phyloP scores from a whole-genome alignment of 2,888 invertebrate genomes.

The Thumatha senex region DNA sequence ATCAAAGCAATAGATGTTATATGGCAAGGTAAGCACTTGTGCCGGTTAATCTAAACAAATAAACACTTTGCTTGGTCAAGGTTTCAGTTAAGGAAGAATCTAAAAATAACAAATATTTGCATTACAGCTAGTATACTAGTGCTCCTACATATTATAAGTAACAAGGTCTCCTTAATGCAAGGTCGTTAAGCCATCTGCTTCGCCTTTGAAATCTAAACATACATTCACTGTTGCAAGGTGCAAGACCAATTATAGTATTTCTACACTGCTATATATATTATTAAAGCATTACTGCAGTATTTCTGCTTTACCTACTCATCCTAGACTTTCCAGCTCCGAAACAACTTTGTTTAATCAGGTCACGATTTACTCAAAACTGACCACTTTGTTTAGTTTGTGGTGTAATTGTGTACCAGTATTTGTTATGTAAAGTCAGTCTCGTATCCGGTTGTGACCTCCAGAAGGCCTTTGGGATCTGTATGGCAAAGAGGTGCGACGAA shows the following conservation, averaged over 20 bases:
- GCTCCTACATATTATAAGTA: too few species aligned
- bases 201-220: neutral
- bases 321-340: neutral
- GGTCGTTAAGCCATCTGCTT: neutral
- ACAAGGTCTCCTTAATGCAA: too few species aligned
- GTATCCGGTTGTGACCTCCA: constrained; percentile 77
- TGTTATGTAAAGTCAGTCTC: constrained; percentile 58
- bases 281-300: neutral
- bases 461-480: constrained; percentile 71
- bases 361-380: constrained; percentile 22
- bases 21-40: too few species aligned
- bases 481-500: constrained; percentile 62
- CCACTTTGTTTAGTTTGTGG: constrained; percentile 28
- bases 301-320: neutral
- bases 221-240: neutral
- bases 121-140: too few species aligned
- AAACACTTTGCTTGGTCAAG: too few species aligned
- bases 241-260: neutral
- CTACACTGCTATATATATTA: neutral
- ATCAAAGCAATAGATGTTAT: too few species aligned
- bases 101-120: too few species aligned
- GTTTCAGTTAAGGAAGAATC: too few species aligned
- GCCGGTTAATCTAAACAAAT: too few species aligned
- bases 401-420: constrained; percentile 38
- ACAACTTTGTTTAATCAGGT: constrained; percentile 15